Conservation (phyloP, 2,797 vertebrate species). For the Arctocebus calabarensis region DNA sequence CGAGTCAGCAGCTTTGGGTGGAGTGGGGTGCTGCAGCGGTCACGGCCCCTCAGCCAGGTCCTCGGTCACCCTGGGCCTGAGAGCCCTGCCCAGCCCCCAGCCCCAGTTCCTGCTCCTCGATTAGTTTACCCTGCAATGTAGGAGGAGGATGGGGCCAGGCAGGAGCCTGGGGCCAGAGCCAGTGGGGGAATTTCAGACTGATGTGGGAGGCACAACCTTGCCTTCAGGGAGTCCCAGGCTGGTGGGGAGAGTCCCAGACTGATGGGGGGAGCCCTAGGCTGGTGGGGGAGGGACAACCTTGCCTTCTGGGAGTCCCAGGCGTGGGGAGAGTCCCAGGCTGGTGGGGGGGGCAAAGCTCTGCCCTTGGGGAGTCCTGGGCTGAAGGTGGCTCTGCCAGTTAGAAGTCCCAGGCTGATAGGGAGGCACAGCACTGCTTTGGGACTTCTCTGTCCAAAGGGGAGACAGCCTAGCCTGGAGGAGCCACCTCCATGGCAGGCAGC, state of each 20-base stretch:
- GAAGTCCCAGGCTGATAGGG: too few relatives aligned
- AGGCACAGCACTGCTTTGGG: neutral
- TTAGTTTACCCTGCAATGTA: neutral
- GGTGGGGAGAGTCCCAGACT: too few relatives aligned
- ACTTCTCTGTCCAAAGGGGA: too few relatives aligned
- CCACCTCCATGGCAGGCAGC: neutral
- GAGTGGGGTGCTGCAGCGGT: constrained; percentile 65
- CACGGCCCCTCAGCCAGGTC: constrained; percentile 40
- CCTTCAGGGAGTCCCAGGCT: neutral
- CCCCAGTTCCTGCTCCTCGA: neutral
- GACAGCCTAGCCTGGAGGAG: neutral
- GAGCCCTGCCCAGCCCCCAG: neutral
- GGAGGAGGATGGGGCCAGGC: neutral
- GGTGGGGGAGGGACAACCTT: neutral
- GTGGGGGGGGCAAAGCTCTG: neutral
- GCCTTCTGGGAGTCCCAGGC: neutral
- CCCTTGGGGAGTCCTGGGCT: accelerated
- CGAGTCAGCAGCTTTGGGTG: constrained; percentile 60
- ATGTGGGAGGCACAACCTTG: neutral
- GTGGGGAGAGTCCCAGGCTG: accelerated
- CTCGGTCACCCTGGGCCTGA: neutral
- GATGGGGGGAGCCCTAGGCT: too few relatives aligned
- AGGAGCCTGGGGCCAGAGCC: neutral
- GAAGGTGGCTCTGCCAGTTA: neutral
- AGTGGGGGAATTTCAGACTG: too few relatives aligned